Conservation (phyloP, 2,888 invertebrate species). For the Drosophila meridiana region DNA sequence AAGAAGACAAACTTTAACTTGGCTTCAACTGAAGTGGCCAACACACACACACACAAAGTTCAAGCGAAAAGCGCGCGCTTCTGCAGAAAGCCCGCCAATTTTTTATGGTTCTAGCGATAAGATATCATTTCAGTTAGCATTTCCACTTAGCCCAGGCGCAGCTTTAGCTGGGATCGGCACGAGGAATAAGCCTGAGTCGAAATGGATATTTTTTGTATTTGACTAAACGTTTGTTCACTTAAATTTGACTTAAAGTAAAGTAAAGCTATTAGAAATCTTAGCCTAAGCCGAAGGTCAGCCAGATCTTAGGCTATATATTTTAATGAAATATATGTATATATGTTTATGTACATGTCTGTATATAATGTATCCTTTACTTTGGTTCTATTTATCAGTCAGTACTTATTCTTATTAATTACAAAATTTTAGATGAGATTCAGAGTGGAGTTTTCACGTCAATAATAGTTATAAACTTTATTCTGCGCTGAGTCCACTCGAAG, state of each 20-base stretch:
- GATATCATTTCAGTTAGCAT: constrained; percentile 58
- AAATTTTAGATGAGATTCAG: neutral
- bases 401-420: neutral
- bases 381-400: too few relatives aligned
- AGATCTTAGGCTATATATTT: neutral
- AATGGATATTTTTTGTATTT: neutral
- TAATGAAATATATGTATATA: too few relatives aligned
- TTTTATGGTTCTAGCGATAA: constrained; percentile 70
- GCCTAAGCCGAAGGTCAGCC: neutral
- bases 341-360: too few relatives aligned
- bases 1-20: constrained; percentile 25
- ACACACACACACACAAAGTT: constrained; percentile 34
- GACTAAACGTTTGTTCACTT: neutral
- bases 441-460: too few relatives aligned
- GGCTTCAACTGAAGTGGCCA: constrained; percentile 53
- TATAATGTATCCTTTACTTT: too few relatives aligned
- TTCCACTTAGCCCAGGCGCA: constrained; percentile 13
- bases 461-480: too few relatives aligned
- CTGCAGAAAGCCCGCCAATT: constrained; percentile 77
- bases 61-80: constrained; percentile 72
- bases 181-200: neutral
- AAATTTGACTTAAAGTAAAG: neutral
- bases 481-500: too few relatives aligned
- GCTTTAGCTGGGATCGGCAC: neutral
- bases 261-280: neutral